These are phyloP conservation scores for Neodiprion fabricii DNA, from an alignment of 1,140 invertebrate species.

Conservation along the genomic window DNA sequence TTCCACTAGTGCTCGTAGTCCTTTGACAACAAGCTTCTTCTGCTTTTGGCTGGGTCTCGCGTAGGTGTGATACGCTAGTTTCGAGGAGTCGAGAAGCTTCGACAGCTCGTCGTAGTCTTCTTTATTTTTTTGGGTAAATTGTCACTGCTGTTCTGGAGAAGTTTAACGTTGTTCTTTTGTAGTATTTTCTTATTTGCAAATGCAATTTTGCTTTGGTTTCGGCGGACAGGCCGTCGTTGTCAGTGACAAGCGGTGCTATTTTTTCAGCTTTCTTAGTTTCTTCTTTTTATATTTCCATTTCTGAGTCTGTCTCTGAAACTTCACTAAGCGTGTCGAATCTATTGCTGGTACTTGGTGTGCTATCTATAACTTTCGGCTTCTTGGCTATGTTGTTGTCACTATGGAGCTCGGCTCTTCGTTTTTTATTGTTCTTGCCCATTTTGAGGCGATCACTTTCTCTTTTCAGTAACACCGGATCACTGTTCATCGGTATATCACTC, in stretches of 20 bases:
- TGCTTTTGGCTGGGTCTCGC: neutral
- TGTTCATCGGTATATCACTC: too few species aligned
- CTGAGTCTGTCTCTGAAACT: neutral
- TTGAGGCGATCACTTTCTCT: neutral
- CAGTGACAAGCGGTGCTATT: neutral
- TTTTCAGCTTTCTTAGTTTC: neutral
- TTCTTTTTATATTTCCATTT: neutral
- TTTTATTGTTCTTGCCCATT: neutral
- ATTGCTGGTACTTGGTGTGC: too few species aligned
- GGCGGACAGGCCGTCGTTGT: neutral
- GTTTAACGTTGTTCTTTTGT: neutral
- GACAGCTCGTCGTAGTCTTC: neutral
- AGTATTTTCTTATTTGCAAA: neutral
- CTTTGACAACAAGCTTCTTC: neutral
- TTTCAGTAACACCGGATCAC: too few species aligned
- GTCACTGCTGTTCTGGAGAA: neutral
- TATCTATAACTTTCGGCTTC: neutral
- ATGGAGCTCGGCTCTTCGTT: neutral
- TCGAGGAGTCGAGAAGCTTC: neutral
- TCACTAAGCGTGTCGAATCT: neutral
- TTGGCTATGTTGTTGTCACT: neutral
- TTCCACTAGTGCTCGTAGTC: neutral
- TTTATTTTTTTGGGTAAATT: neutral
- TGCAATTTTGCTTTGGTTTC: neutral
- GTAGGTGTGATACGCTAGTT: neutral